Percentiles rank a stretch among this genome's conserved stretches.
Conservation (phyloP, 2,888 invertebrate species). For the Andrena dorsata region DNA sequence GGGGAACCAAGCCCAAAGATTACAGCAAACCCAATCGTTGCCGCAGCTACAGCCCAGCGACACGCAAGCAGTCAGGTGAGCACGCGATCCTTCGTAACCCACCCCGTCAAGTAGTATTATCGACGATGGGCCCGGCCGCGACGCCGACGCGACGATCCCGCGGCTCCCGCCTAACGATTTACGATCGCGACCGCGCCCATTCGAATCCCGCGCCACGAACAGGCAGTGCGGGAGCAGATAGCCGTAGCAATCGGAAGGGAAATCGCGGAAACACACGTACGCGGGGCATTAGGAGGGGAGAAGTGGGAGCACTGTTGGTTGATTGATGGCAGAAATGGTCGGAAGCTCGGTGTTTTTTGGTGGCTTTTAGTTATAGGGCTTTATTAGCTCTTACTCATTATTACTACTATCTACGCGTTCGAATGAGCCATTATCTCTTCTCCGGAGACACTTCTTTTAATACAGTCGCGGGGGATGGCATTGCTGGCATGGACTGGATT, state of each 20-base stretch:
- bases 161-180: conserved; percentile 28
- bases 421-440: background rate
- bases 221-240: background rate
- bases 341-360: background rate
- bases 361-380: too few species aligned
- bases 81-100: conserved; percentile 41
- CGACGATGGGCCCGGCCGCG: conserved; percentile 16
- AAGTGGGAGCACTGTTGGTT: background rate
- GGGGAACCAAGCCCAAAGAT: conserved; percentile 53
- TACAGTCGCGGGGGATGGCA: background rate
- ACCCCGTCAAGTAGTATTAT: conserved; percentile 15
- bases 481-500: background rate
- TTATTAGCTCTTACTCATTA: background rate
- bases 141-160: conserved; percentile 10
- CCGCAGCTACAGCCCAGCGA: conserved; percentile 63
- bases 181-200: conserved; percentile 29
- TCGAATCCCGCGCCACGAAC: background rate
- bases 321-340: background rate
- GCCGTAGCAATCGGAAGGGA: background rate
- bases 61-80: conserved; percentile 72
- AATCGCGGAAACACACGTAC: conserved; percentile 33
- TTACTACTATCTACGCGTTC: background rate
- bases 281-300: conserved; percentile 7
- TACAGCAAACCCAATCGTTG: conserved; percentile 56
- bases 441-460: background rate